Evolutionary conservation across 2,888 invertebrate genomes (phyloP).

Genomic region (Timema cristinae): DNA sequence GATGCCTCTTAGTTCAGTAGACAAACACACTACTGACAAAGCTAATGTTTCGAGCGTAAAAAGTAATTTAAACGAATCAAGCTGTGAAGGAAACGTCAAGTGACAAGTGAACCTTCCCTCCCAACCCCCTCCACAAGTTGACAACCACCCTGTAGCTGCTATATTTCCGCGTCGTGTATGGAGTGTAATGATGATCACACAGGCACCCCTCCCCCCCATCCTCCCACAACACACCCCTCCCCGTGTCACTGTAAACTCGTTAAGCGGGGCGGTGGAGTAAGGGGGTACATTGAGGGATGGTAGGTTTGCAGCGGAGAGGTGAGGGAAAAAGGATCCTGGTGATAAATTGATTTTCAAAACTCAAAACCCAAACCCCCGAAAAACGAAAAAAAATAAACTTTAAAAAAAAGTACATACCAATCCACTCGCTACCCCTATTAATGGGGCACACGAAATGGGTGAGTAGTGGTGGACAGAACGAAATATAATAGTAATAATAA

Average conservation of each 20-base stretch:
- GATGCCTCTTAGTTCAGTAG: too few relatives aligned
- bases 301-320: constrained; percentile 11
- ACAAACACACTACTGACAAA: too few relatives aligned
- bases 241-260: constrained; percentile 13
- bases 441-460: constrained; percentile 9
- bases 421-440: constrained; percentile 27
- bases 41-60: too few relatives aligned
- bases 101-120: too few relatives aligned
- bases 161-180: background rate
- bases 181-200: constrained; percentile 13
- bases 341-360: constrained; percentile 33
- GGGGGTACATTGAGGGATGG: background rate
- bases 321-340: constrained; percentile 18
- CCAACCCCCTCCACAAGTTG: background rate
- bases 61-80: too few relatives aligned
- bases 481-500: too few relatives aligned
- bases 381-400: constrained; percentile 3
- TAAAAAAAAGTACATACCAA: constrained; percentile 27
- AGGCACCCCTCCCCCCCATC: background rate
- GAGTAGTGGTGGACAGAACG: too few relatives aligned
- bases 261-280: background rate
- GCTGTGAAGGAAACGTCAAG: too few relatives aligned
- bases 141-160: background rate
- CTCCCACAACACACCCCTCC: too few relatives aligned
- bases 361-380: constrained; percentile 27